These are phyloP conservation scores for Gallinago paraguaiae DNA, from an alignment of 2,113 vertebrate genomes.

Conservation along the genomic window DNA sequence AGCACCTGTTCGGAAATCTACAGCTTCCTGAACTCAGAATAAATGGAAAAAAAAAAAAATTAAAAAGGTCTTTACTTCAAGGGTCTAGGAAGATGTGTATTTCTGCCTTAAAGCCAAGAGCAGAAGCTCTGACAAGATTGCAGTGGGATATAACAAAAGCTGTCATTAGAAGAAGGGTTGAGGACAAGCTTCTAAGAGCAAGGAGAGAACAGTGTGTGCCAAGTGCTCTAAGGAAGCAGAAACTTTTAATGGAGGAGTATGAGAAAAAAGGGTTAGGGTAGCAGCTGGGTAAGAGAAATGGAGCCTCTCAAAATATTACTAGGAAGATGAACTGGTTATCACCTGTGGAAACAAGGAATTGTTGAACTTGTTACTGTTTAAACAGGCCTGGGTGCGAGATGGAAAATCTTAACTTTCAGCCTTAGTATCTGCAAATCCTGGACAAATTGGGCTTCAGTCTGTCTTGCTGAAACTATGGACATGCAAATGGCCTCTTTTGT, in stretches of 20 bases:
- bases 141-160: neutral
- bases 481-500: neutral
- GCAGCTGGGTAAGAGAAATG: neutral
- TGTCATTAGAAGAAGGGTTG: neutral
- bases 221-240: neutral
- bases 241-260: neutral
- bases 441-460: neutral
- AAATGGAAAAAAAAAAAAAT: neutral
- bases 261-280: neutral
- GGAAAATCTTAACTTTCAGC: neutral
- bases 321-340: neutral
- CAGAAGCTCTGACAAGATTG: neutral
- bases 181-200: neutral
- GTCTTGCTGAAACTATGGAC: neutral
- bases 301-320: neutral
- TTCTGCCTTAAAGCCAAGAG: neutral
- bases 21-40: neutral
- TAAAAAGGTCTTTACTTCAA: neutral
- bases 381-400: neutral
- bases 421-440: neutral
- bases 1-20: neutral
- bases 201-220: neutral
- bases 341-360: neutral
- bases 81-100: neutral
- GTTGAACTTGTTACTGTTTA: neutral